phyloP scores from a whole-genome alignment of 1,140 invertebrate genomes.

The Leptopilina clavipes region DNA sequence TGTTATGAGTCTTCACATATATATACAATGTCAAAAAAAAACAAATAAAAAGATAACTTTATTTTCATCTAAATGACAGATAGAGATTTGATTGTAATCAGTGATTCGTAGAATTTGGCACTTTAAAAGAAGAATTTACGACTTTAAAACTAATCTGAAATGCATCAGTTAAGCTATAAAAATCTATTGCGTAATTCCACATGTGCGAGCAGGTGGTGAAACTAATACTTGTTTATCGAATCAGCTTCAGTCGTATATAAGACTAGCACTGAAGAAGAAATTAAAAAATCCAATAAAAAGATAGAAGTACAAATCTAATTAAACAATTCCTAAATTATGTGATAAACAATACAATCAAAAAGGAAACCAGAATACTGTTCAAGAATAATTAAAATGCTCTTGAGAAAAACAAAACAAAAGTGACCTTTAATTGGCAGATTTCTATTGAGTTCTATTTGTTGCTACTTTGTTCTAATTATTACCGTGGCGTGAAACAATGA shows the following conservation, averaged over 20 bases:
- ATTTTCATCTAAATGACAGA: background rate
- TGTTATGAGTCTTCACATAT: background rate
- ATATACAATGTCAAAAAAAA: background rate
- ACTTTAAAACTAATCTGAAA: conserved; percentile 10
- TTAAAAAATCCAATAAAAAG: background rate
- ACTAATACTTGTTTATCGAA: conserved; percentile 29
- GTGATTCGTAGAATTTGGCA: conserved; percentile 8
- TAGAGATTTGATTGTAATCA: conserved; percentile 18
- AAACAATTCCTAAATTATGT: background rate
- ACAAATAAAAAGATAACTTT: background rate
- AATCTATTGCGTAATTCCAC: conserved; percentile 22
- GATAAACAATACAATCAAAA: background rate
- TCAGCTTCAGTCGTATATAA: background rate
- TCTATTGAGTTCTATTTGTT: too few relatives aligned
- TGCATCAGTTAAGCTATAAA: conserved; percentile 28
- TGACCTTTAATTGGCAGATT: too few relatives aligned
- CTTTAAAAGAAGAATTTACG: background rate
- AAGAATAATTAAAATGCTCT: too few relatives aligned
- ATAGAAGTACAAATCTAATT: background rate
- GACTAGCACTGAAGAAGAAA: background rate
- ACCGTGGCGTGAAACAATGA: too few relatives aligned
- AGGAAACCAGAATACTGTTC: too few relatives aligned
- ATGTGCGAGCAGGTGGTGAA: conserved; percentile 26
- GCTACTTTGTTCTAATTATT: too few relatives aligned
- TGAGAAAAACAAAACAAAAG: too few relatives aligned